Base-by-base conservation (phyloP, 2,113 vertebrate species). In the Vidua macroura region DNA sequence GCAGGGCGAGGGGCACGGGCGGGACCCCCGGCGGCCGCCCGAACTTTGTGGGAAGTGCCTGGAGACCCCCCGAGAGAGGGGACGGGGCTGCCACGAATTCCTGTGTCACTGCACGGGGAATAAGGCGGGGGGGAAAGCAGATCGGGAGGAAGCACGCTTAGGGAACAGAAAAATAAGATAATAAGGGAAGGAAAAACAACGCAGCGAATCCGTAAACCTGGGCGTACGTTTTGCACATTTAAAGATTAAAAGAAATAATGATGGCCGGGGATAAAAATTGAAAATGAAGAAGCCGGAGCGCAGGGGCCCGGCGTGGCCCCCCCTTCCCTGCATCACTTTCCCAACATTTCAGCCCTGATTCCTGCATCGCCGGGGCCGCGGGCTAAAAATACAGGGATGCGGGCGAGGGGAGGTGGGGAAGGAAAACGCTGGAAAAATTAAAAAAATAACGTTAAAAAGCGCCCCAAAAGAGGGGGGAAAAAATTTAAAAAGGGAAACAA, bases 331-430 rank as follows among this genome's bases (percentile, higher is more conserved):
- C 93, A 95, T 95, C 95, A 95, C 95, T 96, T 95, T 90, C 91
- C 58, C 33, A 95, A 92, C 93, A 84, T 95, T 96, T 96, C 93
- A 95, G 95, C 77, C 91, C 91, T 89, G 93, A 70, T 95, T 95
- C 92, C 85, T 86, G 95, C 93, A 95, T 95, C 87, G 92, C 94
- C 94, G 86, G 84, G 60, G 88, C 94, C 85, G 89, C 69, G 79
- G 23, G 92, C 95, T 92, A 92, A 91, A 94, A 95, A 94, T 88
- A 95, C 87, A 80, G 63, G 62, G 90, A 83, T 91, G 95, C 93
- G n/a, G 72, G 41, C 58, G 59, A 76, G 13, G 58, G 72, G 90
- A 63, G 63, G 51, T 53, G 75, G 52, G 51, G 35, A 77, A 56
- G 51, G 58, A 77, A 77, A 73, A 41, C 58, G 74, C 84, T 78